phyloP scores from a whole-genome alignment of 35 echinoderm and acorn worm species.

The Nesometra sesokonis region DNA sequence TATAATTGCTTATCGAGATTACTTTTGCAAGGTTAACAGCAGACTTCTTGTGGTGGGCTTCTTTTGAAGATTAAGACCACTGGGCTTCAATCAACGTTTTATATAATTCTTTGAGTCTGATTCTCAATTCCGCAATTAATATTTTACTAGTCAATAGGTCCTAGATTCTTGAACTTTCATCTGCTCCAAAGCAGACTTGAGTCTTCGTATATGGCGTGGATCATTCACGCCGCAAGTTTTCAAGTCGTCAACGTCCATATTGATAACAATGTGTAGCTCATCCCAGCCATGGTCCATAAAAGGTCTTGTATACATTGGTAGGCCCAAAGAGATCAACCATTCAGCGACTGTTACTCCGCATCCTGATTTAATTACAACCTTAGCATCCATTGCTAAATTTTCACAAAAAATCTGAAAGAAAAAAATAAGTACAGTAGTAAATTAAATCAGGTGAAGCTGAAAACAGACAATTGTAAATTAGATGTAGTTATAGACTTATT shows the following conservation, averaged over 20 bases:
- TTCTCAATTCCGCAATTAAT: no score
- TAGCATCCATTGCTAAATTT: conserved; percentile 58
- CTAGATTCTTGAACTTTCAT: conserved; percentile 13
- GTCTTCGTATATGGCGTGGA: conserved; percentile 65
- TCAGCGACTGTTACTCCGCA: conserved; percentile 44
- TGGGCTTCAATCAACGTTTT: no score
- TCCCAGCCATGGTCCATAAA: conserved; percentile 86
- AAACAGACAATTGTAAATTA: no score
- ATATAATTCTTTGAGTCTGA: no score
- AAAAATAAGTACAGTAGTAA: conserved; percentile 4
- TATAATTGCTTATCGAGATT: no score
- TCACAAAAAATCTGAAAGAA: conserved; percentile 74
- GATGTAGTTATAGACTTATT: no score
- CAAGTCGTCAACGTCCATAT: conserved; percentile 89
- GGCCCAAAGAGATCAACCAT: conserved; percentile 76
- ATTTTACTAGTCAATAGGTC: neutral
- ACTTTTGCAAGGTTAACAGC: no score
- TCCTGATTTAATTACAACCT: conserved; percentile 50
- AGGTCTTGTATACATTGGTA: conserved; percentile 85
- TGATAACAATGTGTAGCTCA: conserved; percentile 67
- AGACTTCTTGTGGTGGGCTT: no score
- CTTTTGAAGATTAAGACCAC: no score
- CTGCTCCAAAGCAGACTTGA: conserved; percentile 50
- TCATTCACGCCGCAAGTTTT: conserved; percentile 66
- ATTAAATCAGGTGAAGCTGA: no score